Base-by-base conservation (phyloP, 2,113 vertebrate species). In the Ageneiosus marmoratus region DNA sequence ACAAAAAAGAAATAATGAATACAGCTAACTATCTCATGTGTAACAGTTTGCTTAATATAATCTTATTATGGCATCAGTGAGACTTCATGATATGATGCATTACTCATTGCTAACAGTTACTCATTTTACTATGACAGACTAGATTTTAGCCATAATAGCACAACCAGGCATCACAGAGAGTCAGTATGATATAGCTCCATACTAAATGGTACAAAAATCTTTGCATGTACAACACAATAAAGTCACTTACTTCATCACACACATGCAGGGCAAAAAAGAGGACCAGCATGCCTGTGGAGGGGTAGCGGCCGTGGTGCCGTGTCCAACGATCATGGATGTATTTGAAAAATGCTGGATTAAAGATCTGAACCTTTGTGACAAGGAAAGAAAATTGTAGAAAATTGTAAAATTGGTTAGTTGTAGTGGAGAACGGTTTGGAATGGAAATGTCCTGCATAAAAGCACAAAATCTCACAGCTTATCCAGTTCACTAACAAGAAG, bases 321-420 rank as follows among this genome's bases (percentile, higher is more conserved):
- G 97, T 98, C 98, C 97, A 99, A 87, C 86, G 95, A 93, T 99
- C 97, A 0, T 99, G 98, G 92, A 99, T 98, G 89, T 99, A 99
- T 90, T 99, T 99, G 88, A 99, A 99, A 94, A 99, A 99, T 13
- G 97, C 97, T 16, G 98, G 98, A 88, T 99, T 99, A 90, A 98
- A 99, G 91, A 99, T 96, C 94, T 99, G 97, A 63, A 99, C 98
- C 98, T 99, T 83, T 13, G 72, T 7, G 15, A 50, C 0, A 27
- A 12, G 27, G 34, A 60, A 44, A 48, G 22, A 83, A 29, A 67
- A 37, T 32, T 24, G 37, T 41, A 41, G 37, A 41, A 41, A 41
- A 41, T 41, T 41, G 37, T 41, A 41, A 41, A 41, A 41, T 41
- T 41, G 37, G 37, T 2, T 41, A 29, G n/a, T n/a, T 60, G 44